phyloP scores from a whole-genome alignment of 2,113 vertebrate genomes.

The Oreochromis niloticus region DNA sequence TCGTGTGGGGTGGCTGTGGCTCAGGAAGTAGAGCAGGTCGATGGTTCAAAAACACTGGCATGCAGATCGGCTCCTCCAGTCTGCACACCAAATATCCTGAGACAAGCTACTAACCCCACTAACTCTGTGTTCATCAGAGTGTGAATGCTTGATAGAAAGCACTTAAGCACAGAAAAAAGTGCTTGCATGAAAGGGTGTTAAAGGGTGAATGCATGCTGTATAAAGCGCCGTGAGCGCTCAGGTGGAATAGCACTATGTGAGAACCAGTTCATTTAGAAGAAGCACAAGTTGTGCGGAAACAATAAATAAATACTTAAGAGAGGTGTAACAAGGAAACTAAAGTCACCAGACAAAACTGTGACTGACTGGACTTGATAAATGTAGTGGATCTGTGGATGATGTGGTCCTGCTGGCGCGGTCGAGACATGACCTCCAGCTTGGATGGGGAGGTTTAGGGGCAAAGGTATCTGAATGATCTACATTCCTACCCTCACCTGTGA shows the following conservation, averaged over 20 bases:
- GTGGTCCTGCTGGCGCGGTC: not conserved
- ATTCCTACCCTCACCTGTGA: not conserved
- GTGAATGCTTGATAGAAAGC: not conserved
- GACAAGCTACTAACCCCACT: not conserved
- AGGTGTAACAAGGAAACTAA: not conserved
- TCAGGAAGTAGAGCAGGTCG: not conserved
- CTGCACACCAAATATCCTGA: not conserved
- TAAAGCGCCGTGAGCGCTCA: fast-evolving
- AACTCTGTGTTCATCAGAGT: not conserved
- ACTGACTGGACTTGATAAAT: not conserved
- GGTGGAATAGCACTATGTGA: not conserved
- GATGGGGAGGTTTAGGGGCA: not conserved
- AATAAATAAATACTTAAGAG: not conserved
- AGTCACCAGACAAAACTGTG: not conserved
- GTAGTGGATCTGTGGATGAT: not conserved
- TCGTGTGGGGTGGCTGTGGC: not conserved
- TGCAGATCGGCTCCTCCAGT: not conserved
- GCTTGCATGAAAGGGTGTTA: not conserved
- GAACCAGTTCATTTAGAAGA: not conserved
- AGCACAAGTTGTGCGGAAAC: not conserved
- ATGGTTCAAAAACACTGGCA: not conserved
- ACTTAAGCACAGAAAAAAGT: not conserved
- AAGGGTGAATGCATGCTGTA: not conserved
- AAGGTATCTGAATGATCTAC: not conserved
- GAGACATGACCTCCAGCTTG: not conserved